Conservation (phyloP, 2,113 vertebrate species). For the Semnopithecus entellus region DNA sequence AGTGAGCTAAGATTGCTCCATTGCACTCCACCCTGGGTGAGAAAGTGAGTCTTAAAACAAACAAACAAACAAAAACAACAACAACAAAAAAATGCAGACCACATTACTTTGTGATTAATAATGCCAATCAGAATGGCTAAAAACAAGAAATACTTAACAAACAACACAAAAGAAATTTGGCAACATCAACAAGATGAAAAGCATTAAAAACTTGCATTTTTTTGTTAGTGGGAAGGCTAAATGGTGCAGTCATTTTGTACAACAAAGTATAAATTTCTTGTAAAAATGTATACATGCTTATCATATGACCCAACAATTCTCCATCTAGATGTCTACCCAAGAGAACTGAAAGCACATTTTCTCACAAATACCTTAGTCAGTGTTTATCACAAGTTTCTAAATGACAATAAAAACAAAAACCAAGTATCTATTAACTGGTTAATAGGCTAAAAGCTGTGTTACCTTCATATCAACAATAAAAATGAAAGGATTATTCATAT, state of each 20-base stretch:
- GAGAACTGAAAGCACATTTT: background rate
- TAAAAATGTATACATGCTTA: background rate
- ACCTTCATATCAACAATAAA: background rate
- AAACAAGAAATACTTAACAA: background rate
- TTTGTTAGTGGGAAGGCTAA: background rate
- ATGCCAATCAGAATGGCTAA: background rate
- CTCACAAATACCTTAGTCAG: background rate
- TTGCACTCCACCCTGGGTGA: no score
- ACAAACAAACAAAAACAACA: no score
- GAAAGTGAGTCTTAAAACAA: no score
- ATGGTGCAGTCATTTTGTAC: background rate
- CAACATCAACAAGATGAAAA: background rate
- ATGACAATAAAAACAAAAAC: background rate
- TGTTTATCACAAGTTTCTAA: background rate
- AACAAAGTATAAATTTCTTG: background rate
- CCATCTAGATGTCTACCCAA: background rate
- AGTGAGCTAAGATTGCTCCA: no score
- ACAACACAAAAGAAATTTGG: no score
- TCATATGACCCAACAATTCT: background rate
- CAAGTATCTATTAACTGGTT: background rate
- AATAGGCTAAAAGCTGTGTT: background rate
- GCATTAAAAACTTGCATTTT: background rate
- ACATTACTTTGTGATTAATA: background rate
- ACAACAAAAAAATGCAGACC: no score
- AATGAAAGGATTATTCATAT: background rate